These are phyloP conservation scores for Procambarus virginalis DNA, from an alignment of 1,140 invertebrate genomes.

Conservation along the genomic window DNA sequence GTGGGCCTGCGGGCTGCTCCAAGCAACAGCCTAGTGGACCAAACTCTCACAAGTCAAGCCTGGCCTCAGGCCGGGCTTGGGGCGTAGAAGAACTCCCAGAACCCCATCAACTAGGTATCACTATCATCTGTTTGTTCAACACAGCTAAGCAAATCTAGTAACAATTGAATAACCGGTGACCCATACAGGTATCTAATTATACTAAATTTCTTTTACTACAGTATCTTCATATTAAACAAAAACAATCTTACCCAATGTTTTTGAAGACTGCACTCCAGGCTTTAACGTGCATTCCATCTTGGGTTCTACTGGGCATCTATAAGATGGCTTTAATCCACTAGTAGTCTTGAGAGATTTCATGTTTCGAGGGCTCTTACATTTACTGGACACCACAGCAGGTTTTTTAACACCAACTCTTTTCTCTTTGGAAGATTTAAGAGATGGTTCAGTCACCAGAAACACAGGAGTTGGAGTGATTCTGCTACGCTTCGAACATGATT, in stretches of 20 bases:
- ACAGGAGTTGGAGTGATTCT: conserved; percentile 16
- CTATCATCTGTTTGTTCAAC: too few relatives aligned
- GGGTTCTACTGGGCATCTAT: background rate
- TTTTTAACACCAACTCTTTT: background rate
- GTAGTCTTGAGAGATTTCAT: background rate
- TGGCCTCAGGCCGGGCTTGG: too few relatives aligned
- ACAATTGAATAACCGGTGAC: too few relatives aligned
- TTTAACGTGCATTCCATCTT: background rate
- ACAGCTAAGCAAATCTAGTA: too few relatives aligned
- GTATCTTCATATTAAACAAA: background rate
- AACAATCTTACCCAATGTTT: background rate
- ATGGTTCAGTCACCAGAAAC: background rate
- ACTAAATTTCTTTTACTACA: too few relatives aligned
- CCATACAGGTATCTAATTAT: too few relatives aligned
- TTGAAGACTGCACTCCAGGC: background rate
- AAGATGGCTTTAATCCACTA: conserved; percentile 2
- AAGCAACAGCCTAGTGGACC: too few relatives aligned
- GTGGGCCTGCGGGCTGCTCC: too few relatives aligned
- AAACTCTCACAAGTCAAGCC: too few relatives aligned
- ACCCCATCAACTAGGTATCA: too few relatives aligned
- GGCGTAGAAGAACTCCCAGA: too few relatives aligned
- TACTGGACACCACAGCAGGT: conserved; percentile 24
- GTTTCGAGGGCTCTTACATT: background rate
- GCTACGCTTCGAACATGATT: conserved; percentile 21
- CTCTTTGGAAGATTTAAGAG: conserved; percentile 16